Base-by-base conservation (phyloP, 2,113 vertebrate genomes). In the Hylia prasina region DNA sequence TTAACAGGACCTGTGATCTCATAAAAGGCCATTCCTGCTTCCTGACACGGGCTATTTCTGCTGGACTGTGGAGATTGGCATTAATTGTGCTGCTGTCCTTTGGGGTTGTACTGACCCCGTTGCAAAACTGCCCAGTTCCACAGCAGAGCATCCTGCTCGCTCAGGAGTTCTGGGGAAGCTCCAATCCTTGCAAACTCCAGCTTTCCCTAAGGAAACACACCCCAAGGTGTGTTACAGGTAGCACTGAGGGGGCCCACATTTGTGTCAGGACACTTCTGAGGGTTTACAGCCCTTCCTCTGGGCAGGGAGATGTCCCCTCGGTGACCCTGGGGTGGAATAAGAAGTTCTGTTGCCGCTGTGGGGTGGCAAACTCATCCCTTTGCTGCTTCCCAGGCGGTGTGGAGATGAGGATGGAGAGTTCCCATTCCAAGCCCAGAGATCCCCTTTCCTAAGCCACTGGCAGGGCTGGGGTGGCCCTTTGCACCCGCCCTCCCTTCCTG, bases 1-100 rank as follows among this genome's bases (percentile, higher is more conserved):
- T 97, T 96, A 96, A 50, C 85, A 65, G n/a, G 60, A 82, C 61
- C 57, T 94, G 94, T 95, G 91, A 84, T 94, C 94, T 93, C 89
- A 65, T 91, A 13, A 68, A 91, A 87, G 87, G 87, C 82, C 80
- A 40, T 19, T 56, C 65, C 87, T 6, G 11, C 60, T 37, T 82
- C 78, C 89, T 84, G 91, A 60, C 91, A 44, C 0, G 2, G 81
- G 61, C 60, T 63, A 0, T 89, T 91, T 61, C 81, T 94, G 89
- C 81, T 1, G 6, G 15, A 8, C 56, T 3, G 3, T 14, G 61
- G 53, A 45, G 53, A 68, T 18, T 44, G 81, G 83, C 80, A 23
- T 56, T 82, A 82, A 84, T 89, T 91, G 80, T 40, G 66, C 79
- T 37, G 63, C 68, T 48, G 73, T 50, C 71, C 68, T 47, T 63